Percentiles rank a stretch among this genome's conserved stretches.
Conservation (phyloP, 2,113 vertebrate genomes). For the Spea bombifrons region DNA sequence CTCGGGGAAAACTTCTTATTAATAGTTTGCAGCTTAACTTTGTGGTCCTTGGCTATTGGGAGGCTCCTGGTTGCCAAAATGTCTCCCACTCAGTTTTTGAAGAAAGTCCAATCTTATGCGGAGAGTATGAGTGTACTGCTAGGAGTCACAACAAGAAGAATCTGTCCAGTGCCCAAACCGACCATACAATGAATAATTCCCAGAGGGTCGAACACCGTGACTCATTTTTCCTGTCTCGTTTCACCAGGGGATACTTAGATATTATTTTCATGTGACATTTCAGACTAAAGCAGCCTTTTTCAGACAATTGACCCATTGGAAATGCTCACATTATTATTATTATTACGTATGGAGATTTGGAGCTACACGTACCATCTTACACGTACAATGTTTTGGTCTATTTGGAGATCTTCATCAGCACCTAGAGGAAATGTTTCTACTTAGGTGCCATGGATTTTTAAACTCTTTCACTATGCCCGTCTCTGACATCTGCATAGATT, state of each 20-base stretch:
- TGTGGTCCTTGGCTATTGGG: conserved; percentile 24
- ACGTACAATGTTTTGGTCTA: too few species aligned
- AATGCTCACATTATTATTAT: too few species aligned
- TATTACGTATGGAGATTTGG: too few species aligned
- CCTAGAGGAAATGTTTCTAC: too few species aligned
- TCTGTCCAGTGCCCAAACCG: conserved; percentile 9
- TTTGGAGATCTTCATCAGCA: too few species aligned
- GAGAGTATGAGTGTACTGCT: conserved; percentile 28
- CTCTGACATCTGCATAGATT: too few species aligned
- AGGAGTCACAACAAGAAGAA: conserved; percentile 3
- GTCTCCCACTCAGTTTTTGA: conserved; percentile 26
- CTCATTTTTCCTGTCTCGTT: conserved; percentile 37
- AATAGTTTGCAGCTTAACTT: conserved; percentile 23
- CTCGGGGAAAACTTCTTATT: conserved; percentile 28
- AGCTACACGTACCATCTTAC: too few species aligned
- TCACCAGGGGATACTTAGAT: conserved; percentile 11
- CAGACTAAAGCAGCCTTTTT: neutral
- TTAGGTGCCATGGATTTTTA: too few species aligned
- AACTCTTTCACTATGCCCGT: too few species aligned
- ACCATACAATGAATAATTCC: conserved; percentile 14
- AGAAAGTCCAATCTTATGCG: conserved; percentile 27
- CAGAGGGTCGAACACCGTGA: conserved; percentile 14
- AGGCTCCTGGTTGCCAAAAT: neutral
- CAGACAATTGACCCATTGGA: neutral
- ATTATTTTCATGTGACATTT: neutral